Evolutionary conservation across 2,888 invertebrate species (phyloP), one percentile per base, ranked within the genome.

Genomic region (Ptychoptera albimana): DNA sequence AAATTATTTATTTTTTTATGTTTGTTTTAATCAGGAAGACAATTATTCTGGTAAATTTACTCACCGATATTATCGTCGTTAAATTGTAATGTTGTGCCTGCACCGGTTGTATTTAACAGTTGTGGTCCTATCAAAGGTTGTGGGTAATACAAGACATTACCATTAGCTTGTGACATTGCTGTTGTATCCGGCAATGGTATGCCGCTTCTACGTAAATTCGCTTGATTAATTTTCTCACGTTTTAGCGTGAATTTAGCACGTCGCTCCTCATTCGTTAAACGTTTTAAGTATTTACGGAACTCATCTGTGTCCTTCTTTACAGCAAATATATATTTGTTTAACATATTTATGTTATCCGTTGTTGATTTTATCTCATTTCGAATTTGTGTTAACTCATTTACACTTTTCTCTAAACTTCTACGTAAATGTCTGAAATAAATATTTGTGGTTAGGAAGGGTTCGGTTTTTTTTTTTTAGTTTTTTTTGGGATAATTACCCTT

Each of bases 341-440:
- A 40, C 5, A 49, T 42, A 29, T 37, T 37, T 6, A 49, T 48
- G 42, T 46, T 50, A 10, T 48, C 43, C 6, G 54, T 39, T 5
- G 58, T 53, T 12, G 55, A 54, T 50, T 54, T 56, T 41, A 63
- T 52, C 50, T 63, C 63, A 29, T 44, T 49, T 42, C 61, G 52
- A 29, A 61, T 49, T 43, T 47, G 47, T 13, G 60, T 54, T 12
- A 66, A 49, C 42, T 67, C 63, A 31, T 53, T 46, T 2, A 50
- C 46, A 14, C 37, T 29, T 9, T 41, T 43, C 13, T 45, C 42
- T n/a, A 49, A 14, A 14, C 42, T 39, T 9, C 37, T 38, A 9
- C 30, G 42, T 11, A 42, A 16, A n/a, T 34, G 34, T n/a, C n/a
- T 34, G n/a, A n/a, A n/a, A n/a, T n/a, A n/a, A n/a, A n/a, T n/a